Evolutionary conservation across 1,140 invertebrate species (phyloP).

Genomic region (Leguminivora glycinivorella): DNA sequence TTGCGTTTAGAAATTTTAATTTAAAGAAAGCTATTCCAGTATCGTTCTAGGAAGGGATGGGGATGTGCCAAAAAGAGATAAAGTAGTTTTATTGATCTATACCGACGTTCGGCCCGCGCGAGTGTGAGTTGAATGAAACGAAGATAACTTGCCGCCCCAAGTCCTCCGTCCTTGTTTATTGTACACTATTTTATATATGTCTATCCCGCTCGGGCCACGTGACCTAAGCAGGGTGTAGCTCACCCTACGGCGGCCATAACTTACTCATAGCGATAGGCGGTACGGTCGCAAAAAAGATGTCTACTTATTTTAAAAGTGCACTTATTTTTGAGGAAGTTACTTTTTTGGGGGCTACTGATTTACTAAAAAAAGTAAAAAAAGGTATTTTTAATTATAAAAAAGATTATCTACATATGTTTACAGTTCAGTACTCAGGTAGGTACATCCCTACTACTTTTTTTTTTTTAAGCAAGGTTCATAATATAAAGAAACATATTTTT

Average conservation of each 20-base stretch:
- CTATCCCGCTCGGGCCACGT: conserved; percentile 69
- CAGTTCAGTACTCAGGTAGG: no score
- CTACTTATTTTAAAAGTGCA: conserved; percentile 55
- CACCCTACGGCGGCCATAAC: conserved; percentile 79
- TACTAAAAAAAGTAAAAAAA: no score
- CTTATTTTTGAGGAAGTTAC: neutral
- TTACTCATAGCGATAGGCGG: conserved; percentile 80
- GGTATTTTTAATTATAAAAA: no score
- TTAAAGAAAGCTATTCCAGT: conserved; percentile 60
- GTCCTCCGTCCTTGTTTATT: conserved; percentile 53
- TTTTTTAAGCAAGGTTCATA: no score
- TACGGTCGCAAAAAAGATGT: conserved; percentile 76
- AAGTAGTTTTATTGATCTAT: conserved; percentile 81
- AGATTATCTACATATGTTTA: no score
- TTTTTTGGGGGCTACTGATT: neutral
- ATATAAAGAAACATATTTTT: no score
- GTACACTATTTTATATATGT: conserved; percentile 44
- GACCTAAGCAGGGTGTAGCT: conserved; percentile 78
- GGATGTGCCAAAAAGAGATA: conserved; percentile 81
- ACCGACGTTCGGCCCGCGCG: conserved; percentile 75
- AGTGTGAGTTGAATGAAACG: conserved; percentile 79
- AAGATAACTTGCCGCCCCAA: conserved; percentile 78
- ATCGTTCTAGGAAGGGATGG: conserved; percentile 75
- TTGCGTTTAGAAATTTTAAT: conserved; percentile 51
- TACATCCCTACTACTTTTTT: no score